phyloP scores from a whole-genome alignment of 2,888 invertebrate species.

The Platerodrilus igneus region DNA sequence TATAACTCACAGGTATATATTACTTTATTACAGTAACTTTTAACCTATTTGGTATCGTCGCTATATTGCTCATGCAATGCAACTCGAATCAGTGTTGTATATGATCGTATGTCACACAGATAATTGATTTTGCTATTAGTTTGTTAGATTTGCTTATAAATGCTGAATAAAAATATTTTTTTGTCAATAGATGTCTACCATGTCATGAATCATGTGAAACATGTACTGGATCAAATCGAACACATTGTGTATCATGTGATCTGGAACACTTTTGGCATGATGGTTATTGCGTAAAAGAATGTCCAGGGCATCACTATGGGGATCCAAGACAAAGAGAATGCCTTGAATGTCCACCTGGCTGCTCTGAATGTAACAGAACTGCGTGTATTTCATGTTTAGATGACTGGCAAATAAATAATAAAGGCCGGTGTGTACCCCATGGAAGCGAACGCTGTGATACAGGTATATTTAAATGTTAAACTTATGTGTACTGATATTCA shows the following conservation, averaged over 20 bases:
- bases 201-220: constrained; percentile 78
- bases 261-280: constrained; percentile 66
- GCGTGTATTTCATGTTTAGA: constrained; percentile 69
- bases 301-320: constrained; percentile 70
- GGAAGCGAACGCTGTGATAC: constrained; percentile 66
- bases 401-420: constrained; percentile 72
- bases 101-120: too few species aligned
- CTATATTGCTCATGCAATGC: too few species aligned
- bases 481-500: constrained; percentile 29
- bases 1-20: too few species aligned
- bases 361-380: constrained; percentile 67
- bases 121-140: too few species aligned
- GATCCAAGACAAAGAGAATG: constrained; percentile 78
- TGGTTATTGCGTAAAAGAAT: constrained; percentile 67
- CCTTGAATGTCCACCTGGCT: constrained; percentile 73
- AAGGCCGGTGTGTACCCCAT: constrained; percentile 67
- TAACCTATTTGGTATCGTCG: too few species aligned
- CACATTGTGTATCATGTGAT: constrained; percentile 78
- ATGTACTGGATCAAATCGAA: constrained; percentile 71
- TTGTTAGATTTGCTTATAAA: not conserved
- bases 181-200: constrained; percentile 59
- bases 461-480: constrained; percentile 48
- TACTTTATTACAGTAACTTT: too few species aligned
- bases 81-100: too few species aligned
- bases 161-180: constrained; percentile 14